Percentiles rank a stretch among this genome's conserved stretches.
phyloP scores from a whole-genome alignment of 2,888 invertebrate species.

The Mythimna impura region DNA sequence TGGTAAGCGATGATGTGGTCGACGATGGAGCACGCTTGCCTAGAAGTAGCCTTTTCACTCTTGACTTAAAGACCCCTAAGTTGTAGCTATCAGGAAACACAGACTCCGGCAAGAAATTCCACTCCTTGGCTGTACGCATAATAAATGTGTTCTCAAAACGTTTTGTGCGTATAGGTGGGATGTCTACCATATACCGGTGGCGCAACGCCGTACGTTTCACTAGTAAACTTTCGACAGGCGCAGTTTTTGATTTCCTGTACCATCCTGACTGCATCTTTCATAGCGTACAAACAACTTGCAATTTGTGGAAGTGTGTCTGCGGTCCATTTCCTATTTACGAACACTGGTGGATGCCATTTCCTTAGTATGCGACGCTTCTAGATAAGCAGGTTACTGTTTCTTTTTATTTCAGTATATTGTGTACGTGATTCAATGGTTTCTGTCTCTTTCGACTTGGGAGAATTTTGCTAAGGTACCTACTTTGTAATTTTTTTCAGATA shows the following conservation, averaged over 20 bases:
- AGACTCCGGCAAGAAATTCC: too few species aligned
- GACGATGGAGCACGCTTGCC: too few species aligned
- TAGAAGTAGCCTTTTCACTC: too few species aligned
- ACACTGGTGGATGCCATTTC: slow-evolving; percentile 51
- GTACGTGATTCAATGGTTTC: slow-evolving; percentile 22
- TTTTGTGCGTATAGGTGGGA: too few species aligned
- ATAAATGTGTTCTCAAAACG: too few species aligned
- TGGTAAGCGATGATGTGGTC: too few species aligned
- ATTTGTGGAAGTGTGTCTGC: slow-evolving; percentile 56
- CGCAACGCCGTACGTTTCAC: too few species aligned
- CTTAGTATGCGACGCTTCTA: slow-evolving; percentile 38
- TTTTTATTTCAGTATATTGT: slow-evolving; percentile 47
- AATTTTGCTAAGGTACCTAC: neutral
- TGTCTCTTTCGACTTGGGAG: neutral
- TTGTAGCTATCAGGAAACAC: too few species aligned
- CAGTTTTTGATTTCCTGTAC: slow-evolving; percentile 23
- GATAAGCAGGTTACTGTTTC: slow-evolving; percentile 49
- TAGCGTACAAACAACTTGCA: slow-evolving; percentile 43
- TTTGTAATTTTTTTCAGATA: neutral
- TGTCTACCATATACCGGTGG: too few species aligned
- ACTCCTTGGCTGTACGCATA: too few species aligned
- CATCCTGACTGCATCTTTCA: neutral
- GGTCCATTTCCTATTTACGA: slow-evolving; percentile 57
- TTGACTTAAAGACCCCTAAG: too few species aligned
- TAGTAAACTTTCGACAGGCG: neutral